Base-by-base conservation (phyloP, 1,140 invertebrate species). In the Condylostylus longicornis region DNA sequence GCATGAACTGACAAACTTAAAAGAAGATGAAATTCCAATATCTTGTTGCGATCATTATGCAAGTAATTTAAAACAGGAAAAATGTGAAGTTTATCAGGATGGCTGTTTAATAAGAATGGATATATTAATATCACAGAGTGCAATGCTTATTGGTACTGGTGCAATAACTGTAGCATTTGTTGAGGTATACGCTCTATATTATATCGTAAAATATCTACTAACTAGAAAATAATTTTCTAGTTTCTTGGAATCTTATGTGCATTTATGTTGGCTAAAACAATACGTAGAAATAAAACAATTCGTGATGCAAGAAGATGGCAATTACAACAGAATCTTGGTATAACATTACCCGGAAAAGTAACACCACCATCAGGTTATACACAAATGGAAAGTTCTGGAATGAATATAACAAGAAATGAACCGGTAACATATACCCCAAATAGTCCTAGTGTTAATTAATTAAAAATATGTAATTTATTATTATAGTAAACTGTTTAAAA, bases 231-330 rank as follows among this genome's bases (percentile, higher is more conserved):
- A 25, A 35, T 31, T 42, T 70, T 73, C 30, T 66, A 90, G 81
- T 55, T 89, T 27, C 69, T 88, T 45, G 87, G 86, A 34, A 79
- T 90, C 14, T 69, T 86, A 38, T 89, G 87, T 49, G 81, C 86
- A 4, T 81, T 81, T 54, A 82, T 82, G 61, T 60, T 93, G 52
- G 85, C 79, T 31, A 75, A 75, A 47, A 75, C 81, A 1, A 79
- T 93, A 47, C 74, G 82, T 42, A 75, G 76, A 46, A 77, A 86
- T 42, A 83, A 83, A 51, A 74, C 71, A 2, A 72, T 79, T 43
- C 69, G 74, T 28, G 74, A 76, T 45, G 69, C 71, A 33, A 69
- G 74, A 29, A 69, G 70, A 21, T 78, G 75, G 71, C 73, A 81
- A 59, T 53, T 72, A n/a, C 63, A 71, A 30, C 67, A 71, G 40